phyloP scores from a whole-genome alignment of 1,140 invertebrate genomes.

The Zaprionus kolodkinae region DNA sequence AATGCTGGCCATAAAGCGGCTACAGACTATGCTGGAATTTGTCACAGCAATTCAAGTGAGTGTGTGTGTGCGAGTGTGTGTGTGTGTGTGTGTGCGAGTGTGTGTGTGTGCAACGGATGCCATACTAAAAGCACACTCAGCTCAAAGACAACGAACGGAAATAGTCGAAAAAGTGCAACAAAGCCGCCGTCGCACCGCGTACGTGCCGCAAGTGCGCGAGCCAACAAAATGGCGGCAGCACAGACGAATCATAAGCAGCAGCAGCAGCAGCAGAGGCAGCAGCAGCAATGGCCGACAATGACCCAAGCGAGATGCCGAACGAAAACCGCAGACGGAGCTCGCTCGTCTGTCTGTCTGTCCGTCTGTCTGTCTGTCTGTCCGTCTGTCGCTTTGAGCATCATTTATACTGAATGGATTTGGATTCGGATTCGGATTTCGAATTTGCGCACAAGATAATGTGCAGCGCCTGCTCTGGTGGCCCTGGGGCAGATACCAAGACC shows the following conservation, averaged over 20 bases:
- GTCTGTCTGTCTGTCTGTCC: background rate
- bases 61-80: background rate
- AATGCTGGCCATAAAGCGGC: slow-evolving; percentile 41
- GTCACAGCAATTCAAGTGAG: slow-evolving; percentile 36
- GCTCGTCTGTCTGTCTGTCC: slow-evolving; percentile 1
- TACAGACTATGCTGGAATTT: slow-evolving; percentile 27
- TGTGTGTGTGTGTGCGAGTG: slow-evolving; percentile 26
- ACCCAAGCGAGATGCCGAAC: slow-evolving; percentile 59
- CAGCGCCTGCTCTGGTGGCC: slow-evolving; percentile 18
- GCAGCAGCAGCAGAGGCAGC: too few species aligned
- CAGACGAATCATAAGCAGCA: slow-evolving; percentile 74
- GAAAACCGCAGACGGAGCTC: slow-evolving; percentile 68
- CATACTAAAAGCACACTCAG: slow-evolving; percentile 78
- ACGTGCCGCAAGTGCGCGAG: slow-evolving; percentile 56
- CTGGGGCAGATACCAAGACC: slow-evolving; percentile 3
- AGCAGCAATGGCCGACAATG: slow-evolving; percentile 72
- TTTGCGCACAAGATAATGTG: slow-evolving; percentile 81
- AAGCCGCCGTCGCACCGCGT: slow-evolving; percentile 45
- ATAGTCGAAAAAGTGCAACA: slow-evolving; percentile 58
- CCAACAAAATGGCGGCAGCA: slow-evolving; percentile 70
- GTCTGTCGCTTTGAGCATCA: slow-evolving; percentile 44
- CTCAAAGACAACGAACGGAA: slow-evolving; percentile 77
- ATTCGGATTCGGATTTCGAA: slow-evolving; percentile 75
- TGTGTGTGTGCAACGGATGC: slow-evolving; percentile 63
- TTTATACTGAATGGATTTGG: slow-evolving; percentile 82